These are phyloP conservation scores for Eclectus roratus DNA, from an alignment of 2,113 vertebrate species.

Conservation along the genomic window DNA sequence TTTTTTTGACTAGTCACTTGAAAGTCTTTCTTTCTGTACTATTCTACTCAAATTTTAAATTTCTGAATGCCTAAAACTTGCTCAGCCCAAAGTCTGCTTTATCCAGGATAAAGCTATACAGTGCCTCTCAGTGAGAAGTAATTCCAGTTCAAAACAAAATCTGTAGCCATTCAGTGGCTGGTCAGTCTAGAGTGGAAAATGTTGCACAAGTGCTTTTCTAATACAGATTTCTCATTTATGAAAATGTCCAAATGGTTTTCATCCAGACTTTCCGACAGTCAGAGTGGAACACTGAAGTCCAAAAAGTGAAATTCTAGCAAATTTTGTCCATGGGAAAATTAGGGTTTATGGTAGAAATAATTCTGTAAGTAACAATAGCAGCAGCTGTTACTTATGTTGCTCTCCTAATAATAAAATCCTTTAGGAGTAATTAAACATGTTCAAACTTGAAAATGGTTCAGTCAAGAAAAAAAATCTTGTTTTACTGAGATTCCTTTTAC, in stretches of 20 bases:
- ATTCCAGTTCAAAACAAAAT: neutral
- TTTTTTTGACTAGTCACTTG: neutral
- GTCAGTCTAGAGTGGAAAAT: neutral
- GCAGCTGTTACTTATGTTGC: neutral
- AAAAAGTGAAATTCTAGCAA: neutral
- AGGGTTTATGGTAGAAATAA: neutral
- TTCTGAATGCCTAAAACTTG: neutral
- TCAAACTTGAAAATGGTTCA: neutral
- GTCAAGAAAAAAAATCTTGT: neutral
- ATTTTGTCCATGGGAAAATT: neutral
- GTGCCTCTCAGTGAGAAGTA: neutral
- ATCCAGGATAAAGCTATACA: neutral
- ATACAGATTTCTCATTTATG: neutral
- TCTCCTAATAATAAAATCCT: constrained; percentile 2
- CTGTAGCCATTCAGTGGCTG: neutral
- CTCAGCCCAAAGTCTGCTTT: neutral
- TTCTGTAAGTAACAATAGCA: constrained; percentile 1
- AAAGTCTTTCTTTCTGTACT: neutral
- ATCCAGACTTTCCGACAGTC: neutral
- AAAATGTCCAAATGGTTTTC: neutral
- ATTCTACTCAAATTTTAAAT: neutral
- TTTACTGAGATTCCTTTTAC: neutral
- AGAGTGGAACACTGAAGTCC: neutral
- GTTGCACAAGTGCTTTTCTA: neutral
- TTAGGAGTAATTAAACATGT: neutral